Evolutionary conservation across 2,888 invertebrate genomes (phyloP).

Genomic region (Matsumyia berberina): DNA sequence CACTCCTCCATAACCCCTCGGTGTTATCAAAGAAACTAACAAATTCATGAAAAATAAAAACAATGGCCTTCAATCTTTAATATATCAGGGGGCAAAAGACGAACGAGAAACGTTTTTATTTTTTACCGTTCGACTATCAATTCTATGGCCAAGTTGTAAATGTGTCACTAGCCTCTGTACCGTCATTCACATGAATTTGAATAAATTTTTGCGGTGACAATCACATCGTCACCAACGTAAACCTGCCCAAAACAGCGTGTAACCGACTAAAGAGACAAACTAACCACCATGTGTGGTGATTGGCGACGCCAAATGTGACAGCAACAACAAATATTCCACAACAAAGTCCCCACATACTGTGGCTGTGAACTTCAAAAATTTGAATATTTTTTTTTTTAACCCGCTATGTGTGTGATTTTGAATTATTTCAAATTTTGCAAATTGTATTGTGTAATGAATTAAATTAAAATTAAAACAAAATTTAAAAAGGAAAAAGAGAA

Average conservation of each 20-base stretch:
- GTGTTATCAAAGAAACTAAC: neutral
- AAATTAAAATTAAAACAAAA: neutral
- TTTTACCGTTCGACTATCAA: constrained; percentile 24
- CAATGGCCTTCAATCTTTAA: neutral
- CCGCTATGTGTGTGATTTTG: neutral
- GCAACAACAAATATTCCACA: neutral
- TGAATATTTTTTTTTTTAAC: constrained; percentile 24
- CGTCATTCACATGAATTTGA: neutral
- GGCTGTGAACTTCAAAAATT: constrained; percentile 1
- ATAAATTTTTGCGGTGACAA: constrained; percentile 4
- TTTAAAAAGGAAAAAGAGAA: neutral
- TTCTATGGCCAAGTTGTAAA: constrained; percentile 6
- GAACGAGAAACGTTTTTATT: too few species aligned
- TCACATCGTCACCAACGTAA: constrained; percentile 2
- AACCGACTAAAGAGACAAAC: neutral
- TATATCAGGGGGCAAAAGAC: too few species aligned
- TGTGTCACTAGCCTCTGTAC: neutral
- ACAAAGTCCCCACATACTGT: neutral
- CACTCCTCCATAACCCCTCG: neutral
- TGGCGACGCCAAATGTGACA: neutral
- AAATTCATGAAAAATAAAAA: constrained; percentile 7
- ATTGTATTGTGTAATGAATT: constrained; percentile 9
- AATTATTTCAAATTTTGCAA: constrained; percentile 17
- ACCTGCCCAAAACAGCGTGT: too few species aligned
- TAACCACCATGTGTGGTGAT: neutral